Conservation (phyloP, 2,797 vertebrate species). For the Philypnodon macrostomus region DNA sequence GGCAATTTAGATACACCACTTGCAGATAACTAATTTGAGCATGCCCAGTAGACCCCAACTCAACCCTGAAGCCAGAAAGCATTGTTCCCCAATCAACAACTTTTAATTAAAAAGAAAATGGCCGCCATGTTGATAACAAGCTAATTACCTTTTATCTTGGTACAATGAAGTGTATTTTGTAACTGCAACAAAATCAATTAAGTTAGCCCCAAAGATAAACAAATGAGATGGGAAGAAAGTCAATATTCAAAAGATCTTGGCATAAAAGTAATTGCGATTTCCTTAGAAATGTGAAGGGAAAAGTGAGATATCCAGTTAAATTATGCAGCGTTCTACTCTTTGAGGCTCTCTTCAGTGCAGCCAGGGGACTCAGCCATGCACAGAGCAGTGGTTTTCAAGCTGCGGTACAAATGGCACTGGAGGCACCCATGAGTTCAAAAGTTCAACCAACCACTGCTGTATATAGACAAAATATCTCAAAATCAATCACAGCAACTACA, state of each 20-base stretch:
- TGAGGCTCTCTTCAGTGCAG: conserved; percentile 34
- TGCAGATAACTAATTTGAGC: background rate
- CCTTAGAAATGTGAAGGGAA: conserved; percentile 33
- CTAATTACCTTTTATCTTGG: conserved; percentile 2
- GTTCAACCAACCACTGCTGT: too few relatives aligned
- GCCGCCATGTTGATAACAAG: conserved; percentile 9
- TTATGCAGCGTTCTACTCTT: conserved; percentile 51
- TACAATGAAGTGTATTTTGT: conserved; percentile 8
- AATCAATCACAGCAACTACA: conserved; percentile 28
- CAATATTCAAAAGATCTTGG: background rate
- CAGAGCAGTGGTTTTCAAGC: too few relatives aligned
- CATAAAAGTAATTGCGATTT: conserved; percentile 19
- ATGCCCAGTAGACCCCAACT: background rate
- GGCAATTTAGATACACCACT: too few relatives aligned
- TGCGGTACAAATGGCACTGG: too few relatives aligned
- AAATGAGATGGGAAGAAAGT: background rate
- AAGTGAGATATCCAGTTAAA: conserved; percentile 44
- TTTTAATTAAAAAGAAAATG: conserved; percentile 11
- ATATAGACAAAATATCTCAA: conserved; percentile 33
- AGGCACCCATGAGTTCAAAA: too few relatives aligned
- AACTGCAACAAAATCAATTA: conserved; percentile 9
- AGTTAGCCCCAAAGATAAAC: background rate
- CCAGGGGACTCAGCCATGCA: conserved; percentile 41
- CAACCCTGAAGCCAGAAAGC: conserved; percentile 4
- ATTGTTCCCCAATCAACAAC: conserved; percentile 3